Evolutionary conservation across 2,113 vertebrate species (phyloP).

Genomic region (Todiramphus chloris): DNA sequence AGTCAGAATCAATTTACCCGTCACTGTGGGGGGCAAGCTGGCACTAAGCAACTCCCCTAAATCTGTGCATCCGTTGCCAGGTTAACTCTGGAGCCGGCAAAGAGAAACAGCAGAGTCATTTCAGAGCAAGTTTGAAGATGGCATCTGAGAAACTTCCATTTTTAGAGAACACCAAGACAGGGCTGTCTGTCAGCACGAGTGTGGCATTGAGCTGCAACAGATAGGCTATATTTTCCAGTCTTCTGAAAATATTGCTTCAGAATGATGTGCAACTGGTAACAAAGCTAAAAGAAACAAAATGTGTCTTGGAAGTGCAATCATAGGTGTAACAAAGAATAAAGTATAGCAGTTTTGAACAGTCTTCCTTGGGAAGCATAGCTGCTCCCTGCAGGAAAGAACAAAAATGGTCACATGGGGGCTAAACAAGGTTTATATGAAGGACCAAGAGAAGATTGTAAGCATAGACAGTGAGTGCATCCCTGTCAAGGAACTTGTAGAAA

Average conservation of each 20-base stretch:
- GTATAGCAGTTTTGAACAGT: not conserved
- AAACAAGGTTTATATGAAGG: not conserved
- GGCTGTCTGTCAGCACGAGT: not conserved
- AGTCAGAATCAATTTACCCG: not conserved
- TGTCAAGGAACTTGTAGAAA: not conserved
- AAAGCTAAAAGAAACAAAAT: constrained; percentile 10
- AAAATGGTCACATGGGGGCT: not conserved
- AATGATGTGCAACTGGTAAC: rapidly evolving
- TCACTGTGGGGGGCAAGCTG: rapidly evolving
- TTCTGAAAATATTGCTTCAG: not conserved
- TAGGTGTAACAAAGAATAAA: not conserved
- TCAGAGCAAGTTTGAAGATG: not conserved
- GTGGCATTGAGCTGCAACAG: not conserved
- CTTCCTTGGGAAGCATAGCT: not conserved
- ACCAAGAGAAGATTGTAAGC: not conserved
- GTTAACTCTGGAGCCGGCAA: not conserved
- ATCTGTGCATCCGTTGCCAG: not conserved
- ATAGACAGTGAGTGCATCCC: not conserved
- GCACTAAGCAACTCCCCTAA: not conserved
- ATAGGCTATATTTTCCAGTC: not conserved
- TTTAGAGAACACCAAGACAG: not conserved
- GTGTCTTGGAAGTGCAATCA: not conserved
- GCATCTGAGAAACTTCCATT: not conserved
- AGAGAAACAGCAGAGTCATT: not conserved
- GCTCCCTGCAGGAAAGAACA: not conserved